Percentiles rank a stretch among this genome's conserved stretches.
phyloP scores from a whole-genome alignment of 2,888 invertebrate species.

The Eristalis arbustorum region DNA sequence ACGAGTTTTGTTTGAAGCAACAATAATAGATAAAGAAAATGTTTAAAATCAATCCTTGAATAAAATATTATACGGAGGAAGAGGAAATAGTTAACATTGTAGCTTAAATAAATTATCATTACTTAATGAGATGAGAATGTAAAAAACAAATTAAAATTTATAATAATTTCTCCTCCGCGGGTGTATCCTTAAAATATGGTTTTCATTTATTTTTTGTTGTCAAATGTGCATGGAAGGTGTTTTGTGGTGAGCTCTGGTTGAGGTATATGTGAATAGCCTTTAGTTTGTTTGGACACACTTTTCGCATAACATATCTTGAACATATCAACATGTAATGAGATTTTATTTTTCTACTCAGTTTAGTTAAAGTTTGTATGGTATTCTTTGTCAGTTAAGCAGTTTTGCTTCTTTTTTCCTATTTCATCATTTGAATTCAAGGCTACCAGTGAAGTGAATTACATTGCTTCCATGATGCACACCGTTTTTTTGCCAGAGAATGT shows the following conservation, averaged over 20 bases:
- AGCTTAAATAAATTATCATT: slow-evolving; percentile 58
- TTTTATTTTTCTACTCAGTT: slow-evolving; percentile 28
- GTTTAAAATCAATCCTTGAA: slow-evolving; percentile 2
- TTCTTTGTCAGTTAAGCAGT: slow-evolving; percentile 2
- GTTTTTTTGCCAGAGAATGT: too few relatives aligned
- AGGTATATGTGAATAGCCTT: too few relatives aligned
- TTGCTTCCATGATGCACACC: too few relatives aligned
- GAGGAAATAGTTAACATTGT: slow-evolving; percentile 72
- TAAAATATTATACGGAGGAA: slow-evolving; percentile 50
- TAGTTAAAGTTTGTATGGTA: background rate
- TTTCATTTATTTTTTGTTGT: background rate
- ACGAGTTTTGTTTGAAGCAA: background rate
- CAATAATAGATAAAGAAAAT: background rate
- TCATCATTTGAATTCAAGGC: too few relatives aligned
- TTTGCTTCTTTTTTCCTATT: background rate
- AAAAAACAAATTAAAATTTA: slow-evolving; percentile 26
- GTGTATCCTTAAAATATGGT: background rate
- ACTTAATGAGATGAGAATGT: background rate
- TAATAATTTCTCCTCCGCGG: slow-evolving; percentile 45
- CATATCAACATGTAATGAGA: slow-evolving; percentile 58
- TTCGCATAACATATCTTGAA: slow-evolving; percentile 63
- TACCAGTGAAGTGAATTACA: too few relatives aligned
- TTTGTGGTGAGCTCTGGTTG: slow-evolving; percentile 35
- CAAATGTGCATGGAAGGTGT: background rate
- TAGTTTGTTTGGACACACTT: background rate